phyloP scores from a whole-genome alignment of 2,797 vertebrate genomes.

The Enteromius mattozi region DNA sequence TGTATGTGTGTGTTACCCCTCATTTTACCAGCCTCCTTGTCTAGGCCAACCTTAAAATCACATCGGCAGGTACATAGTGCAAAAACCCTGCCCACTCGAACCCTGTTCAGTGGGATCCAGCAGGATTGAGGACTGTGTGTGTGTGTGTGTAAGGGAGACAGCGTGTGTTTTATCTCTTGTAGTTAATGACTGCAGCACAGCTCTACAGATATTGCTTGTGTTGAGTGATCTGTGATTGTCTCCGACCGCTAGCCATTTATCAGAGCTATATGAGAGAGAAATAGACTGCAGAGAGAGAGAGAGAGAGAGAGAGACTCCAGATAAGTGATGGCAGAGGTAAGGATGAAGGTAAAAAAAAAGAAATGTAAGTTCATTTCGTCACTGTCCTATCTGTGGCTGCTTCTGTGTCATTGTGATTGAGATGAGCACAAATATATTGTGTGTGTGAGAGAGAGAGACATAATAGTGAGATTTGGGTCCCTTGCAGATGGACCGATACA shows the following conservation, averaged over 20 bases:
- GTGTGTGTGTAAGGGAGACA: conserved; percentile 36
- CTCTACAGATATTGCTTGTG: conserved; percentile 46
- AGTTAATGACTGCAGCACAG: conserved; percentile 40
- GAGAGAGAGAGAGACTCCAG: conserved; percentile 27
- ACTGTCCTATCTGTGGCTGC: conserved; percentile 18
- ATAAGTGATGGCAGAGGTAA: conserved; percentile 47
- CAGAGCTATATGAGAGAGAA: conserved; percentile 40
- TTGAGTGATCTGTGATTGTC: conserved; percentile 54
- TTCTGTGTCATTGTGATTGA: neutral
- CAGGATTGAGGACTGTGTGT: conserved; percentile 26
- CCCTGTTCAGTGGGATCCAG: neutral
- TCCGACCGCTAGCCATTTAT: conserved; percentile 45
- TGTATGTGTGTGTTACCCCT: conserved; percentile 50
- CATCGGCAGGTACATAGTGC: neutral
- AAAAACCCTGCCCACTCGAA: neutral
- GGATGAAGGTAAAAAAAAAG: conserved; percentile 37
- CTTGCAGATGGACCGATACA: conserved; percentile 75
- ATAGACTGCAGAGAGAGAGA: conserved; percentile 34
- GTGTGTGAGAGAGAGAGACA: conserved; percentile 47
- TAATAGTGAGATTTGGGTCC: conserved; percentile 55
- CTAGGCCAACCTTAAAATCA: conserved; percentile 25
- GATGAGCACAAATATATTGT: conserved; percentile 5
- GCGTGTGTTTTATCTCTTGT: conserved; percentile 44
- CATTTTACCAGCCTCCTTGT: conserved; percentile 38
- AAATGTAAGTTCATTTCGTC: conserved; percentile 35